These are phyloP conservation scores for Aphis craccivora DNA, from an alignment of 1,140 invertebrate genomes.

Conservation along the genomic window DNA sequence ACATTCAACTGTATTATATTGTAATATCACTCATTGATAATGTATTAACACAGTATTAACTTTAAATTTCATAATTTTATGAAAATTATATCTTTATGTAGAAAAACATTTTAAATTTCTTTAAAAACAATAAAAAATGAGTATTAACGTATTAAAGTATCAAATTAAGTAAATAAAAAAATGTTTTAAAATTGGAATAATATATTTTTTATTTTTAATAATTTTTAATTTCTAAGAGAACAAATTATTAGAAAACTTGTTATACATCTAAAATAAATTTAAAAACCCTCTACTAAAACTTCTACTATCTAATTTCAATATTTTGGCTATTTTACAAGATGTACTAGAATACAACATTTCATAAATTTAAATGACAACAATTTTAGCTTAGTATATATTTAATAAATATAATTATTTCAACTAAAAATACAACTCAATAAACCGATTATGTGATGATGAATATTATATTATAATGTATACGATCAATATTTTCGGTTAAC, in stretches of 20 bases:
- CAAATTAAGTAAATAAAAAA: neutral
- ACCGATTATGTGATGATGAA: neutral
- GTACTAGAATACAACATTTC: no score
- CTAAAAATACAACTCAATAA: neutral
- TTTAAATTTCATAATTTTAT: neutral
- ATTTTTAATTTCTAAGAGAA: neutral
- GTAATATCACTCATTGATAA: no score
- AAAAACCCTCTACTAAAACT: neutral
- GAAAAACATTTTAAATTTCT: no score
- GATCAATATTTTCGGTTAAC: neutral
- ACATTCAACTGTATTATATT: no score
- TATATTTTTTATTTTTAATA: neutral
- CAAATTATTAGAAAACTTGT: neutral
- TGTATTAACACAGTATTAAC: no score
- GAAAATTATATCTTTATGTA: neutral
- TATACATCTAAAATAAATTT: neutral
- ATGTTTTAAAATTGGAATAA: no score
- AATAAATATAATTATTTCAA: no score
- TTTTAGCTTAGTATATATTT: no score
- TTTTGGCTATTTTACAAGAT: neutral
- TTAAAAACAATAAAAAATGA: no score
- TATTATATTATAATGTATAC: neutral
- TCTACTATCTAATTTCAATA: neutral
- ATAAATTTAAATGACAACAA: no score
- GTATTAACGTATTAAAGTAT: neutral